Evolutionary conservation across 2,113 vertebrate species (phyloP).

Genomic region (Oncorhynchus keta): DNA sequence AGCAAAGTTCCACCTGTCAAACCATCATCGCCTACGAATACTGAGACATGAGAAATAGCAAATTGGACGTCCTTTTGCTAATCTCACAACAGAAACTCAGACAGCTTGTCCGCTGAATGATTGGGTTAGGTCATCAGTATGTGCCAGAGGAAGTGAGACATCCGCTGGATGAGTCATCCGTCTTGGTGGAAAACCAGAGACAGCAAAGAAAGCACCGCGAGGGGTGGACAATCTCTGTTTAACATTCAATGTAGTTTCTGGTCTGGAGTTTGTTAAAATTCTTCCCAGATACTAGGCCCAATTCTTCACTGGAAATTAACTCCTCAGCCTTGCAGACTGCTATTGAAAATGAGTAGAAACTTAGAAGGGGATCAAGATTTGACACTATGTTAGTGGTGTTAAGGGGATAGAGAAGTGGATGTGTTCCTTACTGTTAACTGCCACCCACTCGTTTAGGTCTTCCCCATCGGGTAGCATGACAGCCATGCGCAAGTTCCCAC

Average conservation of each 20-base stretch:
- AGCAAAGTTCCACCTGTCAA: neutral
- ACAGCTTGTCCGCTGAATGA: neutral
- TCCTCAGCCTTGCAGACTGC: neutral
- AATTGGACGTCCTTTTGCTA: neutral
- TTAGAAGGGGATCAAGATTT: neutral
- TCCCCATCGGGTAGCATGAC: slow-evolving; percentile 94
- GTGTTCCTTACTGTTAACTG: slow-evolving; percentile 87
- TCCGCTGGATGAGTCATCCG: slow-evolving; percentile 5
- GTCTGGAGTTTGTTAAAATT: slow-evolving; percentile 30
- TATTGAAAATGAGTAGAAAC: neutral
- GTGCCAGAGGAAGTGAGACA: slow-evolving; percentile 9
- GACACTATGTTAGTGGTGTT: neutral
- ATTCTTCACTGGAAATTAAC: neutral
- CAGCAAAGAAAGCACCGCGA: slow-evolving; percentile 6
- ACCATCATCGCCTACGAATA: neutral
- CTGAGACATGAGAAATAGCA: neutral
- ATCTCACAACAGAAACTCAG: neutral
- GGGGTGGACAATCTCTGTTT: slow-evolving; percentile 12
- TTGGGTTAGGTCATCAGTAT: neutral
- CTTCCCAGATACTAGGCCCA: slow-evolving; percentile 16
- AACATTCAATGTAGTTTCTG: slow-evolving; percentile 5
- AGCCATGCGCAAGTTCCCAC: slow-evolving; percentile 90
- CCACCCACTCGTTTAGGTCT: slow-evolving; percentile 95
- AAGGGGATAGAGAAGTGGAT: neutral
- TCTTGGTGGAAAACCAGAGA: slow-evolving; percentile 4